phyloP scores from a whole-genome alignment of 2,797 vertebrate genomes.

The Coracias cyanogaster region DNA sequence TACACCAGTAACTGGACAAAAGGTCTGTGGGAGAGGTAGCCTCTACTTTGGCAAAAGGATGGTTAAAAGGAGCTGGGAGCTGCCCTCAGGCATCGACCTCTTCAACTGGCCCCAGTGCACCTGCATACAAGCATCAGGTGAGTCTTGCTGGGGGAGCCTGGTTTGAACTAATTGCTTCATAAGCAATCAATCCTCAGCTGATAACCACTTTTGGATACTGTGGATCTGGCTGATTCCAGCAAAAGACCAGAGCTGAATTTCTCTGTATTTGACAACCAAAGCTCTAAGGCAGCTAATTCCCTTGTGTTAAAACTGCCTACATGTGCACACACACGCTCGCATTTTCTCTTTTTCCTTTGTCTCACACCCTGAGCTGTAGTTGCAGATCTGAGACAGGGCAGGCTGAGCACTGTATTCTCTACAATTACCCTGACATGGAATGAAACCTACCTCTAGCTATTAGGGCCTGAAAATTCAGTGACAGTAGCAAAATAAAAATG shows the following conservation, averaged over 20 bases:
- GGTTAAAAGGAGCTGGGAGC: not conserved
- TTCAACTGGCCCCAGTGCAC: not conserved
- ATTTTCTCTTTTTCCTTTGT: not conserved
- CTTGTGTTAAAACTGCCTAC: slow-evolving; percentile 17
- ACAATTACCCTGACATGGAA: not conserved
- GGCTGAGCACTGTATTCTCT: not conserved
- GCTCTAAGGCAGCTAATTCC: slow-evolving; percentile 6
- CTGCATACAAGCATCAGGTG: not conserved
- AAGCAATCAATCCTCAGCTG: not conserved
- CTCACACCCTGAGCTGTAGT: not conserved
- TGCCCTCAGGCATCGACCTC: not conserved
- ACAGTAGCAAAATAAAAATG: not conserved
- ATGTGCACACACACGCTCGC: not conserved
- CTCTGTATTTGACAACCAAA: not conserved
- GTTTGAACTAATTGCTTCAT: not conserved
- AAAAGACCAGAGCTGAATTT: not conserved
- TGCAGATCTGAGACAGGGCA: not conserved
- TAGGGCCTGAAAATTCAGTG: not conserved
- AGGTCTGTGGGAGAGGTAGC: not conserved
- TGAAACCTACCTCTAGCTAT: not conserved
- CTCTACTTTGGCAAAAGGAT: not conserved
- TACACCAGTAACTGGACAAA: not conserved
- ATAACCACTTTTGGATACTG: not conserved
- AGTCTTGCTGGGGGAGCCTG: not conserved
- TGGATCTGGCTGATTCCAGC: not conserved